Evolutionary conservation across 2,797 vertebrate species (phyloP).

Genomic region (Lepidocolaptes lacrymiger): DNA sequence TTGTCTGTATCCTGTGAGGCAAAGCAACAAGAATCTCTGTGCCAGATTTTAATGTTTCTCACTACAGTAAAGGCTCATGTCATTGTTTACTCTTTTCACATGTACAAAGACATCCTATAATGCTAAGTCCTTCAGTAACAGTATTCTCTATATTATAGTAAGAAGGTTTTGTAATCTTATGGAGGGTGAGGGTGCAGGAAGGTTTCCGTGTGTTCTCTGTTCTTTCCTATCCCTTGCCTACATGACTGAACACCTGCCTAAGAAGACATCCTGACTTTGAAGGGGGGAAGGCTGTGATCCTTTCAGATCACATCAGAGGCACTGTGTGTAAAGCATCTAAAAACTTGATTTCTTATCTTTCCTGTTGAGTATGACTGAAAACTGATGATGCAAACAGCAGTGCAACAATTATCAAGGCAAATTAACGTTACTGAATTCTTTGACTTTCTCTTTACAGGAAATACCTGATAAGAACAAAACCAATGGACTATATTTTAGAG

Average conservation of each 20-base stretch:
- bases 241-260: not conserved
- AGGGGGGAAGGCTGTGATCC: not conserved
- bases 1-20: not conserved
- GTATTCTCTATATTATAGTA: not conserved
- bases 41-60: not conserved
- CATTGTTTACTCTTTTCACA: not conserved
- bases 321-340: not conserved
- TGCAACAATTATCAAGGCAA: not conserved
- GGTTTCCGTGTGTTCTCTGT: not conserved
- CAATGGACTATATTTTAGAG: constrained; percentile 87
- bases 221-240: not conserved
- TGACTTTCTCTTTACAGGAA: constrained; percentile 74
- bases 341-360: not conserved
- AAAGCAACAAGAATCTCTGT: not conserved
- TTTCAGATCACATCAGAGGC: not conserved
- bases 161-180: not conserved
- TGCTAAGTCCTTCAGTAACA: not conserved
- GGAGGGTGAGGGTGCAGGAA: not conserved
- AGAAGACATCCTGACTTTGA: not conserved
- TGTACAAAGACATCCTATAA: not conserved
- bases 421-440: not conserved
- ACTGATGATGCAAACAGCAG: not conserved
- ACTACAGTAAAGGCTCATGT: not conserved
- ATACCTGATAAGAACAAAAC: constrained; percentile 79
- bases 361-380: not conserved